These are phyloP conservation scores for Cheilinus undulatus DNA, from an alignment of 2,113 vertebrate species.

Conservation along the genomic window DNA sequence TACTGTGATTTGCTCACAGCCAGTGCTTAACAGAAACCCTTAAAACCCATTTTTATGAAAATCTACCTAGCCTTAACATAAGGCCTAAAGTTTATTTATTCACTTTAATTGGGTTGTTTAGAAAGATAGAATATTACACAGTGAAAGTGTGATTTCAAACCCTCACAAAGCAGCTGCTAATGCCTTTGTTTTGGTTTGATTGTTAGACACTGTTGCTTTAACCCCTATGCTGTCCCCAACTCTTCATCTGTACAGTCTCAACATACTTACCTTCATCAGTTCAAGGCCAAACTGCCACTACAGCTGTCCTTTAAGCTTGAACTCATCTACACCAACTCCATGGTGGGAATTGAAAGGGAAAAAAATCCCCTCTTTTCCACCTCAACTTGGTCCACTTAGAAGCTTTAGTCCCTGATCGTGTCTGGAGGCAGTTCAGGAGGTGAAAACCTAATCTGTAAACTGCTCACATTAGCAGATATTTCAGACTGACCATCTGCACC, in stretches of 20 bases:
- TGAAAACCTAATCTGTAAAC: conserved; percentile 35
- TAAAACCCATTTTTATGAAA: no score
- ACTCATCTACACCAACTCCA: not conserved
- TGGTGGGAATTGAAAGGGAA: conserved; percentile 5
- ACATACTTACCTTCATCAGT: not conserved
- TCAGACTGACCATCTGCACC: conserved; percentile 8
- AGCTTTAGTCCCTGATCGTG: conserved; percentile 4
- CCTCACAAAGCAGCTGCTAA: no score
- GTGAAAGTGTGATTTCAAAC: no score
- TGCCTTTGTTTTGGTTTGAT: no score
- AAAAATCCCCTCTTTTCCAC: not conserved
- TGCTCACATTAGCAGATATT: conserved; percentile 22
- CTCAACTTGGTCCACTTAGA: not conserved
- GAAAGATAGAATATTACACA: no score
- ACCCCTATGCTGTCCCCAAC: not conserved
- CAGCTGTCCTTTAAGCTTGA: conserved; percentile 12
- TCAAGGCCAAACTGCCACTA: not conserved
- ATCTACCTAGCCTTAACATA: no score
- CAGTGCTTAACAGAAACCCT: no score
- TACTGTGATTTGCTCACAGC: no score
- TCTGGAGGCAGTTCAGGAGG: conserved; percentile 14
- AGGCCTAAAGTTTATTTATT: no score
- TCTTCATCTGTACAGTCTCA: not conserved
- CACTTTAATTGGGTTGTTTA: no score
- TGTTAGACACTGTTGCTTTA: no score